Percentiles rank a stretch among this genome's conserved stretches.
Conservation (phyloP, 1,140 invertebrate species). For the Semibalanus balanoides region DNA sequence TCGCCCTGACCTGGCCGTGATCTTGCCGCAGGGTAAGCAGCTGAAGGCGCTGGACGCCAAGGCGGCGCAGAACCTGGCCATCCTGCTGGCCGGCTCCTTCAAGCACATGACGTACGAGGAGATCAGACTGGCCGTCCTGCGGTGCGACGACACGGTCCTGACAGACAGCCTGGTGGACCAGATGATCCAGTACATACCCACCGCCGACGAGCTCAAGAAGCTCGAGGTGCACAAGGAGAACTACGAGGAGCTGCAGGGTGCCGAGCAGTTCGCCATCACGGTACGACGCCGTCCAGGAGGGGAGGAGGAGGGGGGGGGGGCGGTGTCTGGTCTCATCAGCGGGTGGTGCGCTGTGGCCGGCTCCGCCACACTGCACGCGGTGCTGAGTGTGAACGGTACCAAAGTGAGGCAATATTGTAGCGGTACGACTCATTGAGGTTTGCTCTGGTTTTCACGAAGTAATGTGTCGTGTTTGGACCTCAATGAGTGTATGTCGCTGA, state of each 20-base stretch:
- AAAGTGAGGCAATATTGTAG: too few relatives aligned
- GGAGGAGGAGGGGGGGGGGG: too few relatives aligned
- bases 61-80: slow-evolving; percentile 87
- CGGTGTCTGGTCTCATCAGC: too few relatives aligned
- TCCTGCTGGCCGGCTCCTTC: slow-evolving; percentile 70
- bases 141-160: slow-evolving; percentile 70
- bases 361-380: too few relatives aligned
- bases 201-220: slow-evolving; percentile 70
- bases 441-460: too few relatives aligned
- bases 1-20: too few relatives aligned
- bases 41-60: slow-evolving; percentile 74
- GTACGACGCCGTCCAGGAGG: slow-evolving; percentile 38
- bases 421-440: too few relatives aligned
- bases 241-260: slow-evolving; percentile 69
- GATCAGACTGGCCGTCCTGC: slow-evolving; percentile 65
- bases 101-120: slow-evolving; percentile 79
- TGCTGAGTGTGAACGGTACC: too few relatives aligned
- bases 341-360: too few relatives aligned
- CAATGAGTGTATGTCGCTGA: too few relatives aligned
- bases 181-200: slow-evolving; percentile 69
- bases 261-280: slow-evolving; percentile 88
- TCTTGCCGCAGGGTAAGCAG: slow-evolving; percentile 57
- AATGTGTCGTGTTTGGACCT: too few relatives aligned
- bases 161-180: slow-evolving; percentile 66
- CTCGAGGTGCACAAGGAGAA: slow-evolving; percentile 59